Base-by-base conservation (phyloP, 2,113 vertebrate species). In the Planiliza haematocheilus region DNA sequence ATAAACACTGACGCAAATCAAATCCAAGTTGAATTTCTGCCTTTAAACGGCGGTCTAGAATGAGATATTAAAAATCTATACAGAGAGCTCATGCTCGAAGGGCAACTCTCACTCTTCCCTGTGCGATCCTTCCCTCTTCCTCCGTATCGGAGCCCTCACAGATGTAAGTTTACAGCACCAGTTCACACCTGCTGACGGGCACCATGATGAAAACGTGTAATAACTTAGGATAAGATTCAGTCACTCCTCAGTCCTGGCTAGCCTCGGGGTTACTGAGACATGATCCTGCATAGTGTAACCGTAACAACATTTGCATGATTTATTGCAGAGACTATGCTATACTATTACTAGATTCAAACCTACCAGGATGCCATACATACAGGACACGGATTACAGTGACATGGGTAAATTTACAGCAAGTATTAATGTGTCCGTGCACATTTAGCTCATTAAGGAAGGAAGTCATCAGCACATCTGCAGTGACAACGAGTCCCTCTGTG, bases 211-310 rank as follows among this genome's bases (percentile, higher is more conserved):
- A 85, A 79, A 77, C 61, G 62, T 52, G 74, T 51, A 46, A 81
- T 17, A 70, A 74, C 76, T 67, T n/a, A 67, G 38, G 34, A 68
- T 20, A 12, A 63, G 18, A 71, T 46, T 41, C 13, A 50, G 41
- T 45, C 20, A 39, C 11, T 60, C 24, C 66, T 58, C 49, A 60
- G 48, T 51, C 36, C 36, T 41, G 37, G 45, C 17, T 38, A 46
- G 60, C 65, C 62, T 71, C 36, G 4, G 48, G 46, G 30, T 53
- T 52, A 53, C 58, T 16, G 61, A 68, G 60, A 66, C 59, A 12
- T 17, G n/a, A 66, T 61, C 65, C 83, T 86, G 85, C 69, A 81
- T 78, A 72, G 67, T 79, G 66, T 48, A 59, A 24, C 41, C 73
- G 38, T 63, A 56, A 51, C 24, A 30, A 75, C 45, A 55, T 79